Evolutionary conservation across 2,888 invertebrate genomes (phyloP).

Genomic region (Phyllotreta cruciferae): DNA sequence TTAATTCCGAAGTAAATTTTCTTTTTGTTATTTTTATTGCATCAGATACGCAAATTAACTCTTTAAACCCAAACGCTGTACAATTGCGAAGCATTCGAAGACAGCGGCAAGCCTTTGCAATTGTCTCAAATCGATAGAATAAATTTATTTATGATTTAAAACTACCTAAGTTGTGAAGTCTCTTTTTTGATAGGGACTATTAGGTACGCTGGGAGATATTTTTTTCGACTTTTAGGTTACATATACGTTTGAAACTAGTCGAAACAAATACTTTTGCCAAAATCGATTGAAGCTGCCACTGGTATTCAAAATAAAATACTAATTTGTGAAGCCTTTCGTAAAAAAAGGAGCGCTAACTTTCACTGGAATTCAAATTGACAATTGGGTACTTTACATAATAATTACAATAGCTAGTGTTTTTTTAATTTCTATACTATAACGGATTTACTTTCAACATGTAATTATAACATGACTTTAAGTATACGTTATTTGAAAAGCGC

Average conservation of each 20-base stretch:
- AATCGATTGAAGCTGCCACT: not conserved
- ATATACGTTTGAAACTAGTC: too few species aligned
- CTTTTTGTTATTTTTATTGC: slow-evolving; percentile 47
- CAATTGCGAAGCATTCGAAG: not conserved
- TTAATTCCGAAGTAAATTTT: slow-evolving; percentile 43
- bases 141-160: not conserved
- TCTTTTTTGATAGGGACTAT: too few species aligned
- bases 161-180: too few species aligned
- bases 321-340: slow-evolving; percentile 23
- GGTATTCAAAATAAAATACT: slow-evolving; percentile 7
- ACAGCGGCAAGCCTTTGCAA: slow-evolving; percentile 2
- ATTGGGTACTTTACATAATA: slow-evolving; percentile 20
- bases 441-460: slow-evolving; percentile 29
- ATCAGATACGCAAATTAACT: slow-evolving; percentile 55
- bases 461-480: slow-evolving; percentile 30
- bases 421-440: slow-evolving; percentile 21
- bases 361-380: slow-evolving; percentile 24
- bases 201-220: too few species aligned
- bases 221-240: too few species aligned
- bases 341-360: slow-evolving; percentile 23
- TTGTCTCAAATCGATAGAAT: not conserved
- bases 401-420: slow-evolving; percentile 20
- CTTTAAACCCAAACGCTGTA: slow-evolving; percentile 25
- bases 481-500: slow-evolving; percentile 19
- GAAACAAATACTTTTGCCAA: not conserved